Evolutionary conservation across 2,888 invertebrate species (phyloP), one percentile per base, ranked within the genome.

Genomic region (Drosophila peninsularis): DNA sequence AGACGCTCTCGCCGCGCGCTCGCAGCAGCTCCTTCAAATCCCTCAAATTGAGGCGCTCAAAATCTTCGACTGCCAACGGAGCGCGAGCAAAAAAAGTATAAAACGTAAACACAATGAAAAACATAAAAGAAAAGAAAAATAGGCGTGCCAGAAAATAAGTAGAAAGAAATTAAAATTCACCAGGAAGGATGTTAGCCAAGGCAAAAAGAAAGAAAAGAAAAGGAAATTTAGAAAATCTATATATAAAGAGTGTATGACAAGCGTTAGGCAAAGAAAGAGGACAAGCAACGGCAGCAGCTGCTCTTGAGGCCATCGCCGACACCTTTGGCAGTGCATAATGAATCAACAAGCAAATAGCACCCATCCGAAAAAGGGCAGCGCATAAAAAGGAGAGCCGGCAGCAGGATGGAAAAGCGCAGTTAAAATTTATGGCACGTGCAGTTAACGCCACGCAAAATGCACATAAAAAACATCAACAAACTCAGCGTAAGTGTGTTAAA

Each of bases 401-500:
- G 44, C 27, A 30, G 27, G 27, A 30, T 7, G 41, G 64, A 71
- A 75, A 82, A 82, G 86, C 78, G 78, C 82, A 80, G 82, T 85
- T 76, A 79, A 79, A 85, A 85, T 80, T 82, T 80, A 75, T 78
- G 82, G 82, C 70, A 80, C 85, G 83, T 86, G 86, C 83, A 83
- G 86, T 85, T 80, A 82, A 85, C 78, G 78, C 80, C 86, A 78
- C 80, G 76, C 79, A 77, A 80, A 82, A 80, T 82, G 80, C 80
- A 85, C 80, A 82, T 80, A 80, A 83, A 82, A 82, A 82, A 61
- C 65, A 77, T 61, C 65, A 78, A 63, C 74, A 67, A 65, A 62
- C 58, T 54, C 66, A 6, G 30, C 62, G 55, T 56, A 76, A 71
- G 71, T 72, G 71, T 76, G 76, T 64, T 74, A 70, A 76, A 62